phyloP scores from a whole-genome alignment of 1,140 invertebrate species.

The Microplitis demolitor region DNA sequence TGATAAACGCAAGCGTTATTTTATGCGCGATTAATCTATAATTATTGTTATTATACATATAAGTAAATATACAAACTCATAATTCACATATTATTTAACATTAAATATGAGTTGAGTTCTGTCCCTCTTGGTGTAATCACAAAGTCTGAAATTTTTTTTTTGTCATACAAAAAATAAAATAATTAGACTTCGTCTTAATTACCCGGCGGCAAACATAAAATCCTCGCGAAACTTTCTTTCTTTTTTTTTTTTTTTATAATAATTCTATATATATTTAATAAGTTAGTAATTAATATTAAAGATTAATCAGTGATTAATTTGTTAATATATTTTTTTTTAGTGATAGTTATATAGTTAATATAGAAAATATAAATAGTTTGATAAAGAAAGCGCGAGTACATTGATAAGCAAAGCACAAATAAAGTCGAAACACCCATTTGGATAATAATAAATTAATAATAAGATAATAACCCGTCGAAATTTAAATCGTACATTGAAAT shows the following conservation, averaged over 20 bases:
- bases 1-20: slow-evolving; percentile 8
- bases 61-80: not conserved
- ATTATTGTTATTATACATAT: not conserved
- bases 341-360: not conserved
- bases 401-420: slow-evolving; percentile 14
- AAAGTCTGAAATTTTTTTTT: not conserved
- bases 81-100: not conserved
- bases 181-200: slow-evolving; percentile 6
- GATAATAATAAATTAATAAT: not conserved
- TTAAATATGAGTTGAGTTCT: not conserved
- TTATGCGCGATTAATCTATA: not conserved
- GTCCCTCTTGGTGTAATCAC: slow-evolving; percentile 12
- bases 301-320: no score
- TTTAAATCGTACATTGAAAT: no score
- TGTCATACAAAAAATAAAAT: not conserved
- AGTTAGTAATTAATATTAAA: no score
- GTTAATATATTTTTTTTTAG: not conserved
- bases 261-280: not conserved
- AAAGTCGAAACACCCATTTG: slow-evolving; percentile 19
- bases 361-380: slow-evolving; percentile 11
- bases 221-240: slow-evolving; percentile 5
- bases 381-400: slow-evolving; percentile 22
- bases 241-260: not conserved
- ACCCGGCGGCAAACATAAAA: not conserved
- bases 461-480: not conserved